Evolutionary conservation across 92 coral and sea anemone species (phyloP).

Genomic region (Palythoa grandis): DNA sequence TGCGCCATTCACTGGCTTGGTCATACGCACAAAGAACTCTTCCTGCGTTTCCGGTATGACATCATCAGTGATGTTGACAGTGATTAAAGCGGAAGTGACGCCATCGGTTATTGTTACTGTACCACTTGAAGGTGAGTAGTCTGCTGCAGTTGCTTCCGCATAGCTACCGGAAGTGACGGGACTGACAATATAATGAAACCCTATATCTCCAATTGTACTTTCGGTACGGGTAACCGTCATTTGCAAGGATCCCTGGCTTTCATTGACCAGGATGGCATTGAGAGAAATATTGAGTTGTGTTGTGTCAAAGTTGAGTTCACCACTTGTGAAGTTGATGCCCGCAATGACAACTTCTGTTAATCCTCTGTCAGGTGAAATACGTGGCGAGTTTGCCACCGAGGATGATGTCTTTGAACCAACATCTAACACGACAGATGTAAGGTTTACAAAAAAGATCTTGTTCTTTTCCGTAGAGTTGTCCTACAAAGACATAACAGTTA

Average conservation of each 20-base stretch:
- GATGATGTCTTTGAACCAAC: slow-evolving; percentile 62
- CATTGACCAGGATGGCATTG: slow-evolving; percentile 62
- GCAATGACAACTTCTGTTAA: slow-evolving; percentile 83
- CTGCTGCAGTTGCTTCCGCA: slow-evolving; percentile 53
- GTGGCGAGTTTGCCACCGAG: slow-evolving; percentile 71
- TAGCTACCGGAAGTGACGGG: slow-evolving; percentile 55
- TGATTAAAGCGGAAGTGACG: slow-evolving; percentile 46
- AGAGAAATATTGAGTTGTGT: slow-evolving; percentile 60
- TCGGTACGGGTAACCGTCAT: slow-evolving; percentile 71
- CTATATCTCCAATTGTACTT: slow-evolving; percentile 65
- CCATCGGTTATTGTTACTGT: slow-evolving; percentile 64
- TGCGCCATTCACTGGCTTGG: slow-evolving; percentile 85
- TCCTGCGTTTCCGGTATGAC: slow-evolving; percentile 78
- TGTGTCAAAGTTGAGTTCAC: slow-evolving; percentile 84
- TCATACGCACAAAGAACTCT: slow-evolving; percentile 80
- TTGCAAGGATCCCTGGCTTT: slow-evolving; percentile 52
- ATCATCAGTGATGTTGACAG: slow-evolving; percentile 74
- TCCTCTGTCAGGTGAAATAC: slow-evolving; percentile 65
- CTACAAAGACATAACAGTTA: slow-evolving; percentile 46
- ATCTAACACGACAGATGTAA: slow-evolving; percentile 75
- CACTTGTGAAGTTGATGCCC: slow-evolving; percentile 70
- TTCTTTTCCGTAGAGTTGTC: slow-evolving; percentile 58
- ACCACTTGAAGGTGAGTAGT: slow-evolving; percentile 77
- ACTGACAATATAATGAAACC: slow-evolving; percentile 71
- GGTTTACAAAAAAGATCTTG: slow-evolving; percentile 83